Percentiles rank a stretch among this genome's conserved stretches.
phyloP scores from a whole-genome alignment of 2,888 invertebrate genomes.

The Orthonychiurus folsomi region DNA sequence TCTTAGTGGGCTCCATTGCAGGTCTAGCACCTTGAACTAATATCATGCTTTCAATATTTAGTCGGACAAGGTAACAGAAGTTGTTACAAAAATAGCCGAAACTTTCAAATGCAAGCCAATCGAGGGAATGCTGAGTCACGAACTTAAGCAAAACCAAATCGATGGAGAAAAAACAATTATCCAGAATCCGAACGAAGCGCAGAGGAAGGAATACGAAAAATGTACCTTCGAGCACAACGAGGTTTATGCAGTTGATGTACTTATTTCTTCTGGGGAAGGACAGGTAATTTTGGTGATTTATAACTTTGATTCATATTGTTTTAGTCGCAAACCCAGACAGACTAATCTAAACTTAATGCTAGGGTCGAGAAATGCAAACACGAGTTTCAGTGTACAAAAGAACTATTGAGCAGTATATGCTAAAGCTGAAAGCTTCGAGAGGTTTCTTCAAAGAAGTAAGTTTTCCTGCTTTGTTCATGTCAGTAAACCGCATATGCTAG shows the following conservation, averaged over 20 bases:
- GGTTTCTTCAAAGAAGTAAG: slow-evolving; percentile 72
- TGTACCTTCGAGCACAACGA: slow-evolving; percentile 91
- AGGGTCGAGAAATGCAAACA: slow-evolving; percentile 86
- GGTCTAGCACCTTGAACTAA: not conserved
- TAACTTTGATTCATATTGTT: no score
- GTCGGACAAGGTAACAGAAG: slow-evolving; percentile 85
- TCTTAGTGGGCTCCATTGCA: not conserved
- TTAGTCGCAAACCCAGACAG: no score
- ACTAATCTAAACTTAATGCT: no score
- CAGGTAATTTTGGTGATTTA: no score
- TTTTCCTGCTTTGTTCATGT: not conserved
- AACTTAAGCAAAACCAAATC: slow-evolving; percentile 89
- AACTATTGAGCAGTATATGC: slow-evolving; percentile 91
- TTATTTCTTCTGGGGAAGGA: slow-evolving; percentile 91
- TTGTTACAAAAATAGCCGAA: slow-evolving; percentile 85
- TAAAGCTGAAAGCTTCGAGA: slow-evolving; percentile 94
- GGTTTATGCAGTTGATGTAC: slow-evolving; percentile 97
- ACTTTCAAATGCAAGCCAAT: slow-evolving; percentile 94
- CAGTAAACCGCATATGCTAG: not conserved
- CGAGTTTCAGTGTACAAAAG: slow-evolving; percentile 97
- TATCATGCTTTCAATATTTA: slow-evolving; percentile 43
- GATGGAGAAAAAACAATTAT: slow-evolving; percentile 97
- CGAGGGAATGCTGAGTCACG: slow-evolving; percentile 92
- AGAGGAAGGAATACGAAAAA: slow-evolving; percentile 94
- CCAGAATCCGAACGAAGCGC: slow-evolving; percentile 94